Base-by-base conservation (phyloP, 2,797 vertebrate species). In the Micropoecilia bifurca region DNA sequence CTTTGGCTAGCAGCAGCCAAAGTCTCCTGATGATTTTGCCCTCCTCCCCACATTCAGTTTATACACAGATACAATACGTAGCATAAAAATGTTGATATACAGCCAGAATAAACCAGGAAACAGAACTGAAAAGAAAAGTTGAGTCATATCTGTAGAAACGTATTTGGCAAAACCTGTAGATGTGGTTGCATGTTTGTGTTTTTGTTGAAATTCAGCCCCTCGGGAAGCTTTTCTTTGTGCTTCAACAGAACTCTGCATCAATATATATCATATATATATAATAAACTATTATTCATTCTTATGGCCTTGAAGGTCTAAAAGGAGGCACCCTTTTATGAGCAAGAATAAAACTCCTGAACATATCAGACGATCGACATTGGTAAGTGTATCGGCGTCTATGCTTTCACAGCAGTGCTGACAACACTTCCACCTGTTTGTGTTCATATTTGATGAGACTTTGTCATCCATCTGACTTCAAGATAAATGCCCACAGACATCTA, bases 401-500 rank as follows among this genome's bases (percentile, higher is more conserved):
- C 68, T 14, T 45, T 71, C 13, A 71, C 74, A 41, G 48, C 66
- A 72, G 71, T 72, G n/a, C 47, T 4, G 0, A 4, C 41, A 66
- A 66, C 53, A 63, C 77, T 80, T 57, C 75, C 85, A 86, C 79
- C 86, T 89, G 86, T 79, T 71, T 46, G 71, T 66, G 22, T 74
- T 72, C 81, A 63, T 78, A 75, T 59, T 75, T 77, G 45, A 76
- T 74, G 71, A n/a, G 25, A 2, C n/a, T 48, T 30, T 72, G 71
- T 85, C 80, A 75, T 76, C 85, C 63, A 63, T 75, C 76, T 73
- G 41, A 30, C 81, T 73, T 84, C n/a, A 10, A 59, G 79, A 50
- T 78, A 77, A 80, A 85, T 88, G 80, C 83, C 66, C 47, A 1
- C 33, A 77, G 80, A 59, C 71, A 85, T 74, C 80, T 82, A 84